Conservation (phyloP, 2,888 invertebrate species). For the Cerastis leucographa region DNA sequence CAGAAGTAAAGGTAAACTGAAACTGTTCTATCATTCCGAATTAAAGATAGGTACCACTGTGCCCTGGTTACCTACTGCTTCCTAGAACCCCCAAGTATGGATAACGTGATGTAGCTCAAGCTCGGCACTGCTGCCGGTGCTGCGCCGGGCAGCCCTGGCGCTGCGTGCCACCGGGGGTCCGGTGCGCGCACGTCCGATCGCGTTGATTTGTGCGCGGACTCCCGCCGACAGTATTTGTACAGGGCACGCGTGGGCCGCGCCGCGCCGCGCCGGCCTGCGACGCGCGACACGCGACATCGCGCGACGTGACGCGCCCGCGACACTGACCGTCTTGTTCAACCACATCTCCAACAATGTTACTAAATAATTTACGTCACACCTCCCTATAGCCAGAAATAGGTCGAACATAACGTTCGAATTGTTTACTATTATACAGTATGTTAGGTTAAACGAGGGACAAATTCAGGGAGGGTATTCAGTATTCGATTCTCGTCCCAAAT, state of each 20-base stretch:
- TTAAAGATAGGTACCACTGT: background rate
- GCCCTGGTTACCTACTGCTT: background rate
- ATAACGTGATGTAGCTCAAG: too few relatives aligned
- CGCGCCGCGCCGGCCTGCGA: conserved; percentile 58
- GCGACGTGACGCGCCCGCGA: conserved; percentile 40
- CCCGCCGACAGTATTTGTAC: conserved; percentile 88
- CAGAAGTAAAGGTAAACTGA: background rate
- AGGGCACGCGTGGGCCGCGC: conserved; percentile 78
- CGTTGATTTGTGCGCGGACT: conserved; percentile 89
- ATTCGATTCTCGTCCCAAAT: too few relatives aligned
- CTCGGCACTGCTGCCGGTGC: background rate
- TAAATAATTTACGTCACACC: conserved; percentile 6
- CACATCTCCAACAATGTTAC: conserved; percentile 22
- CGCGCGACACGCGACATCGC: conserved; percentile 53
- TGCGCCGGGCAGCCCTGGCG: conserved; percentile 75
- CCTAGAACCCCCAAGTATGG: background rate
- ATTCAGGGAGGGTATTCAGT: too few relatives aligned
- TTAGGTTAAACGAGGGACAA: too few relatives aligned
- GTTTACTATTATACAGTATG: too few relatives aligned
- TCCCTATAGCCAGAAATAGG: conserved; percentile 15
- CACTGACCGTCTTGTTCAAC: conserved; percentile 32
- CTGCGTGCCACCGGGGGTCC: conserved; percentile 81
- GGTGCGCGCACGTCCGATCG: conserved; percentile 77
- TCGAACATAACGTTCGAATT: background rate
- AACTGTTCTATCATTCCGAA: too few relatives aligned